A percentile compares a stretch with the other conserved stretches of the same genome.
Conservation (phyloP, 2,113 vertebrate genomes). For the Cottus gobio region DNA sequence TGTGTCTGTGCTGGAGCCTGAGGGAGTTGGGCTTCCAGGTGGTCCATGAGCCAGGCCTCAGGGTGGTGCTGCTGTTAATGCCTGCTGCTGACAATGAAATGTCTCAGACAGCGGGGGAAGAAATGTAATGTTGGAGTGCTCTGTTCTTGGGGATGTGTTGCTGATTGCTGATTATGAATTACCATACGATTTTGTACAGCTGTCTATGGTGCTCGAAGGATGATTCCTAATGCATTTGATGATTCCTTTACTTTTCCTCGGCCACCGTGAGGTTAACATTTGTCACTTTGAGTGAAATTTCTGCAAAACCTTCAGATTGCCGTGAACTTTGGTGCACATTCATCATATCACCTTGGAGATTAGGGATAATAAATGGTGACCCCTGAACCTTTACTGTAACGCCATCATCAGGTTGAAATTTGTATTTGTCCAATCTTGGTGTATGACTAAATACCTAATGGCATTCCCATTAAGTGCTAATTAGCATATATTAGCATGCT, state of each 20-base stretch:
- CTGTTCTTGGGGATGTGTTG: neutral
- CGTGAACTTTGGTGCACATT: neutral
- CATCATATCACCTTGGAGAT: neutral
- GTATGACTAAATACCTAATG: neutral
- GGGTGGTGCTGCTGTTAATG: constrained; percentile 24
- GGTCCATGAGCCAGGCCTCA: constrained; percentile 24
- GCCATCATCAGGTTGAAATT: neutral
- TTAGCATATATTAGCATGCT: neutral
- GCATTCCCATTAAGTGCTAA: neutral
- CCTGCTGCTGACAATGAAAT: constrained; percentile 14
- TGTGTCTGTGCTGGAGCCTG: constrained; percentile 5
- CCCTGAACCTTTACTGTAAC: neutral
- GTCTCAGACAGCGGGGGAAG: neutral
- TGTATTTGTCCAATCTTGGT: neutral
- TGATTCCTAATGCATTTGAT: neutral
- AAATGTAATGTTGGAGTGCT: constrained; percentile 9
- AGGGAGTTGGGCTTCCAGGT: constrained; percentile 30
- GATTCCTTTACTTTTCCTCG: neutral
- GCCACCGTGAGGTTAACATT: neutral
- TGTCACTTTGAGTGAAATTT: neutral
- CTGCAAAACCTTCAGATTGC: neutral
- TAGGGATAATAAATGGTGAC: neutral
- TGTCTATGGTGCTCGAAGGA: neutral
- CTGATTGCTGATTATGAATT: too few species aligned
- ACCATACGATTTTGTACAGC: too few species aligned